These are phyloP conservation scores for Phenganax stokvisi DNA, from an alignment of 92 coral and sea anemone genomes.

Conservation along the genomic window DNA sequence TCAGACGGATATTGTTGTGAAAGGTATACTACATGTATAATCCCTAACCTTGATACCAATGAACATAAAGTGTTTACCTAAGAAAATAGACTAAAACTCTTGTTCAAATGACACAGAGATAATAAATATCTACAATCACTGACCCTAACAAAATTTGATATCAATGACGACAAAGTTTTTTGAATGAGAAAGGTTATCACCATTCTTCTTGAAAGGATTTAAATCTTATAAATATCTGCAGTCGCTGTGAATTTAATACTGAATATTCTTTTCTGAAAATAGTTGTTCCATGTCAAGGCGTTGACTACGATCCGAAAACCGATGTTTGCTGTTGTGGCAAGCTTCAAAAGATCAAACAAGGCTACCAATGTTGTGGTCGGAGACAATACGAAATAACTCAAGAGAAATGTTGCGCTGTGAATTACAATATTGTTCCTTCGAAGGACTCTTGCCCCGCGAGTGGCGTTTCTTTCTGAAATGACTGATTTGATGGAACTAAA, in stretches of 20 bases:
- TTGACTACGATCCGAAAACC: not conserved
- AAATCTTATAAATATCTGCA: too few relatives aligned
- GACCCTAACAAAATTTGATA: too few relatives aligned
- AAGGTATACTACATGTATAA: not conserved
- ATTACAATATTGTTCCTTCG: not conserved
- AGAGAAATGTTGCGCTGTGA: not conserved
- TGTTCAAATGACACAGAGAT: too few relatives aligned
- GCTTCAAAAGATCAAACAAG: not conserved
- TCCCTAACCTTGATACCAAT: not conserved
- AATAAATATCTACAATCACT: too few relatives aligned
- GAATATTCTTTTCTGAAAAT: not conserved
- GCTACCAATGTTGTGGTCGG: not conserved
- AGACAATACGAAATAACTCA: not conserved
- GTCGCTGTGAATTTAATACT: too few relatives aligned
- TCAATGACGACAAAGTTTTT: too few relatives aligned
- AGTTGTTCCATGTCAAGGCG: constrained; percentile 5
- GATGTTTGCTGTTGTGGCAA: constrained; percentile 8
- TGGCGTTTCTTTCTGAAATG: not conserved
- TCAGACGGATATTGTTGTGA: not conserved
- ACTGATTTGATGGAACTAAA: not conserved
- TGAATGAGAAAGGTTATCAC: too few relatives aligned
- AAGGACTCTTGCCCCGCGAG: not conserved
- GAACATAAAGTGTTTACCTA: too few relatives aligned
- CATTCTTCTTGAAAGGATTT: too few relatives aligned
- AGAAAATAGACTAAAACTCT: too few relatives aligned